Evolutionary conservation across 1,140 invertebrate genomes (phyloP).

Genomic region (Anastatus disparis): DNA sequence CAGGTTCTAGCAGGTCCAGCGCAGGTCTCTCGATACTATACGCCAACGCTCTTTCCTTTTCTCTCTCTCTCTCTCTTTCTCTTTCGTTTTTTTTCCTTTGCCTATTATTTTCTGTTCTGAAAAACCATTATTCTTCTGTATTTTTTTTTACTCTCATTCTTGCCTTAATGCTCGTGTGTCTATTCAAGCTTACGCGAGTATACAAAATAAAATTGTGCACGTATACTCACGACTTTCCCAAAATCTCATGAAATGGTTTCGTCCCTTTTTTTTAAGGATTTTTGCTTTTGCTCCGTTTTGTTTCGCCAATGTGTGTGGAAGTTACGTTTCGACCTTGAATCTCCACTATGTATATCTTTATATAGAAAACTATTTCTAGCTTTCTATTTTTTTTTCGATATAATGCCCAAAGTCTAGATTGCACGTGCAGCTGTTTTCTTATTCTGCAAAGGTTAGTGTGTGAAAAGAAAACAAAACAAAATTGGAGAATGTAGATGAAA

Average conservation of each 20-base stretch:
- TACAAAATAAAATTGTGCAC: background rate
- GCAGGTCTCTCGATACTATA: slow-evolving; percentile 8
- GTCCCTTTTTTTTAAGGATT: no score
- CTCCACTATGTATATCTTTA: no score
- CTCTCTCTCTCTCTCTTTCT: slow-evolving; percentile 1
- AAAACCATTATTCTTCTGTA: no score
- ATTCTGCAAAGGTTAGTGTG: background rate
- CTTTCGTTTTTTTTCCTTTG: no score
- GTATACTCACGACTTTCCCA: slow-evolving; percentile 23
- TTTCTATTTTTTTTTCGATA: no score
- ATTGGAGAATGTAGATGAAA: no score
- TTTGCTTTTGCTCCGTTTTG: no score
- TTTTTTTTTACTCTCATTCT: background rate
- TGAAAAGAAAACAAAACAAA: no score
- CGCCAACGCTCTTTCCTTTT: slow-evolving; percentile 19
- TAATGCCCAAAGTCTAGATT: no score
- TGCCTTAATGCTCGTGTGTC: background rate
- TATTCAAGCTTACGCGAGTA: background rate
- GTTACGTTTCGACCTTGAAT: slow-evolving; percentile 27
- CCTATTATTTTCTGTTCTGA: no score
- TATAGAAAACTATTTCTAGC: no score
- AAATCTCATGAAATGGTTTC: slow-evolving; percentile 31
- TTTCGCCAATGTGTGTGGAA: no score
- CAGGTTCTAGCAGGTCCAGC: slow-evolving; percentile 41
- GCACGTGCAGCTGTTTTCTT: slow-evolving; percentile 34